Conservation (phyloP, 2,888 invertebrate genomes). For the Ormia ochracea region DNA sequence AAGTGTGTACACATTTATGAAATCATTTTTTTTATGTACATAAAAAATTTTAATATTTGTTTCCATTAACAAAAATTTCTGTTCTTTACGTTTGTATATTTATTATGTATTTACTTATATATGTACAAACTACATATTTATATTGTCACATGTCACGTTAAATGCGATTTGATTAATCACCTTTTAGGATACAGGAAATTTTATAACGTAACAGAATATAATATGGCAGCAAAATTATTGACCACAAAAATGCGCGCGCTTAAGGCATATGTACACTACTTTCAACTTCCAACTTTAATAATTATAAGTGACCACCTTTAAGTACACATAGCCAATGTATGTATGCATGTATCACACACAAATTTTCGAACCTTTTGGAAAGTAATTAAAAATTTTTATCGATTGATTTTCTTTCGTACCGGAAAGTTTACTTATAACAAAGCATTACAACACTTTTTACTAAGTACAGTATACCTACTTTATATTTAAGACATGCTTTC, state of each 20-base stretch:
- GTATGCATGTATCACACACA: conserved; percentile 40
- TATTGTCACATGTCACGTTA: background rate
- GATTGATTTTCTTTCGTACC: conserved; percentile 40
- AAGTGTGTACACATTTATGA: too few species aligned
- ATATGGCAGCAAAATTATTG: conserved; percentile 10
- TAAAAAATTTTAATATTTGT: too few species aligned
- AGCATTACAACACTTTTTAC: background rate
- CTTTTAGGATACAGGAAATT: conserved; percentile 19
- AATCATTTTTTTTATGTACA: too few species aligned
- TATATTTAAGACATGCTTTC: background rate
- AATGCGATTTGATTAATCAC: background rate
- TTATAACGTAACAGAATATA: conserved; percentile 35
- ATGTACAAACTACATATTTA: background rate
- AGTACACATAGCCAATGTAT: conserved; percentile 30
- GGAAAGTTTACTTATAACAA: background rate
- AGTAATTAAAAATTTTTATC: conserved; percentile 53
- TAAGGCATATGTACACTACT: conserved; percentile 30
- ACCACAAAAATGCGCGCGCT: conserved; percentile 59
- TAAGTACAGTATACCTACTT: background rate
- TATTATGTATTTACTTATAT: too few species aligned
- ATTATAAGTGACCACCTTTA: conserved; percentile 32
- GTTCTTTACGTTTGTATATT: too few species aligned
- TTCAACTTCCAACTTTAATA: conserved; percentile 40
- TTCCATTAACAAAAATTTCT: too few species aligned
- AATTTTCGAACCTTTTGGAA: conserved; percentile 52